Evolutionary conservation across 2,888 invertebrate species (phyloP).

Genomic region (Cotesia congregata): DNA sequence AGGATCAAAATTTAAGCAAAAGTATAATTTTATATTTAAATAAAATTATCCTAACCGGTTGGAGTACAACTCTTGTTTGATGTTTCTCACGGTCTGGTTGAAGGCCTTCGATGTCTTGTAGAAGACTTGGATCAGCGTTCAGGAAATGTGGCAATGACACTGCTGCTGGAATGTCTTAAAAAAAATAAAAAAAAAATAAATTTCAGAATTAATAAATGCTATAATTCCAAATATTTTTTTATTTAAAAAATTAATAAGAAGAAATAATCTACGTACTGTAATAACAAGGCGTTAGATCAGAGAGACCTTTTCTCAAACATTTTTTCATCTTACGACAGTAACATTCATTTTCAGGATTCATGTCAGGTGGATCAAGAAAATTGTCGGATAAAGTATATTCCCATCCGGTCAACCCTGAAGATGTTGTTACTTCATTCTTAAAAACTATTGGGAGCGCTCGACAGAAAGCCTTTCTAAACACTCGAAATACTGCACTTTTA

Average conservation of each 20-base stretch:
- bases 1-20: background rate
- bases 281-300: conserved; percentile 81
- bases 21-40: conserved; percentile 6
- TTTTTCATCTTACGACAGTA: conserved; percentile 73
- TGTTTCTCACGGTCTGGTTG: conserved; percentile 65
- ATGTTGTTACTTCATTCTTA: conserved; percentile 59
- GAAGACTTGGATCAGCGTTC: conserved; percentile 65
- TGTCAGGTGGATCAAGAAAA: conserved; percentile 73
- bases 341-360: conserved; percentile 77
- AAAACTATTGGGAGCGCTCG: conserved; percentile 76
- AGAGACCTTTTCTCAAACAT: conserved; percentile 76
- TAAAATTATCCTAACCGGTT: conserved; percentile 62
- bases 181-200: background rate
- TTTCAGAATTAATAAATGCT: background rate
- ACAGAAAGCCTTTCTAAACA: conserved; percentile 85
- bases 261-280: conserved; percentile 73
- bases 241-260: background rate
- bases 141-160: conserved; percentile 70
- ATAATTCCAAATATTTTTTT: background rate
- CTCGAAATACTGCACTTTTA: conserved; percentile 72
- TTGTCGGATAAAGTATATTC: conserved; percentile 76
- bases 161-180: conserved; percentile 68
- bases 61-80: conserved; percentile 57
- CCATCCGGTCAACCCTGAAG: conserved; percentile 74
- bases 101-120: conserved; percentile 65